A percentile compares a stretch with the other conserved stretches of the same genome.
Evolutionary conservation across 92 coral and sea anemone species (phyloP).

Genomic region (Actinernus sp.): DNA sequence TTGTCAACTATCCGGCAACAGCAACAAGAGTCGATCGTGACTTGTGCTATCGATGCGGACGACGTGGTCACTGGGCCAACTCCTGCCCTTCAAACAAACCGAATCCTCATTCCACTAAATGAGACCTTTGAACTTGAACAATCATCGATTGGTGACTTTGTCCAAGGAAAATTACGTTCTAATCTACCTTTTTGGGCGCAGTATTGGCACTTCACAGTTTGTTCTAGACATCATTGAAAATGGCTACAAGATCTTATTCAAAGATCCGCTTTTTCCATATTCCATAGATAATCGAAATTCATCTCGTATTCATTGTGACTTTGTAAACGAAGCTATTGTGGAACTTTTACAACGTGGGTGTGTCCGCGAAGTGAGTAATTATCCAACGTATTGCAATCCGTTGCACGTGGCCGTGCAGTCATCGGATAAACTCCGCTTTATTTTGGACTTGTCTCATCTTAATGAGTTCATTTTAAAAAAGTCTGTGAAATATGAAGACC

Average conservation of each 20-base stretch:
- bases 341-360: constrained; percentile 37
- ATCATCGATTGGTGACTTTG: too few species aligned
- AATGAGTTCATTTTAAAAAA: constrained; percentile 40
- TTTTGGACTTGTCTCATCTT: constrained; percentile 58
- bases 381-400: constrained; percentile 57
- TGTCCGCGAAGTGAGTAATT: constrained; percentile 16
- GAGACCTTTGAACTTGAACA: too few species aligned
- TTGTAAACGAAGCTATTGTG: constrained; percentile 45
- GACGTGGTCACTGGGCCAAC: too few species aligned
- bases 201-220: constrained; percentile 51
- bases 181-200: too few species aligned
- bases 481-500: constrained; percentile 53
- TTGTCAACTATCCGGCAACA: too few species aligned
- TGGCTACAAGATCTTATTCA: constrained; percentile 52
- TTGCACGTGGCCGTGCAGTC: constrained; percentile 56
- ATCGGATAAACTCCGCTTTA: constrained; percentile 55
- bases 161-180: too few species aligned
- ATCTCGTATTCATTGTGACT: constrained; percentile 12
- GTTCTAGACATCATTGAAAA: constrained; percentile 46
- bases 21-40: too few species aligned
- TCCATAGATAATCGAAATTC: constrained; percentile 54
- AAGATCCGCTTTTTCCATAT: constrained; percentile 34
- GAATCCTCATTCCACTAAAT: too few species aligned
- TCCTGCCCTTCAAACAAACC: too few species aligned
- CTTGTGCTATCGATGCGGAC: too few species aligned